phyloP scores from a whole-genome alignment of 2,113 vertebrate genomes.

The Tachuris rubrigastra region DNA sequence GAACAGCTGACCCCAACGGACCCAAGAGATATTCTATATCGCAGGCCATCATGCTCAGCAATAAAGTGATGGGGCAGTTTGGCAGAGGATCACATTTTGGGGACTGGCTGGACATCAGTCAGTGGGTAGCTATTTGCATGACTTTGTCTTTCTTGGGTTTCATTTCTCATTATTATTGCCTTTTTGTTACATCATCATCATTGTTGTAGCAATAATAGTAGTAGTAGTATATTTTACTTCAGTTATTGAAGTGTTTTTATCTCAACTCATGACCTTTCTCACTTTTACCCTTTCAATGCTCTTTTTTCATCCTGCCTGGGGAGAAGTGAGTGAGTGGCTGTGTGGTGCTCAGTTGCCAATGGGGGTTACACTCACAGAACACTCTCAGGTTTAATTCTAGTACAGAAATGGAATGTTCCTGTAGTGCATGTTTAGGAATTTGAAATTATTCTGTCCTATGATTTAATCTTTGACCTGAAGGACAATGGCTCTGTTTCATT shows the following conservation, averaged over 20 bases:
- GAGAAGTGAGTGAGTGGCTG: accelerated
- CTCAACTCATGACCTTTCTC: neutral
- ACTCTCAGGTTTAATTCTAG: neutral
- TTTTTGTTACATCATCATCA: neutral
- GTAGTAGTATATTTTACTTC: neutral
- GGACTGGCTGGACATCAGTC: neutral
- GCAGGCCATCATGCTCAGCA: accelerated
- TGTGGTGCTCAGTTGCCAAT: neutral
- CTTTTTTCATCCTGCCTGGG: neutral
- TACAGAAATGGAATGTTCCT: neutral
- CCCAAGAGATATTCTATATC: too few species aligned
- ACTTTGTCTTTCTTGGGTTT: neutral
- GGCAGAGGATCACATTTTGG: accelerated
- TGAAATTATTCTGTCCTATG: neutral
- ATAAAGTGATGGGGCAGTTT: neutral
- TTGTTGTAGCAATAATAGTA: too few species aligned
- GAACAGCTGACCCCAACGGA: neutral
- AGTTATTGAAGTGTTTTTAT: neutral
- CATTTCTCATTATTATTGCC: neutral
- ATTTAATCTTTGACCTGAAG: neutral
- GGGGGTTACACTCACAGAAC: neutral
- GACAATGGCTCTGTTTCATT: neutral
- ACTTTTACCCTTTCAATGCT: neutral
- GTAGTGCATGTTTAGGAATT: neutral
- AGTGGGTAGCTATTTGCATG: neutral